Evolutionary conservation across 2,797 vertebrate genomes (phyloP).

Genomic region (Leuciscus waleckii): DNA sequence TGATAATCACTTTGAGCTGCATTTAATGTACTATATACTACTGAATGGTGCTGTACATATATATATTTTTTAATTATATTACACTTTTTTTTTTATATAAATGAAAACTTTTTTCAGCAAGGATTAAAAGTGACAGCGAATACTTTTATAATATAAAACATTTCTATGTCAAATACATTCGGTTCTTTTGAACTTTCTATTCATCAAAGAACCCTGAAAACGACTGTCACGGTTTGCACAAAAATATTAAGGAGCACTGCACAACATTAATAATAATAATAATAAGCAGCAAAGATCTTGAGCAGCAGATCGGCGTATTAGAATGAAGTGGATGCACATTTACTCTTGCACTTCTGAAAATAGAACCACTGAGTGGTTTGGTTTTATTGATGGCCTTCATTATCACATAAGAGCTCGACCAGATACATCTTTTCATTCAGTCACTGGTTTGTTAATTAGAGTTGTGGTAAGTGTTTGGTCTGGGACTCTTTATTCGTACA

Average conservation of each 20-base stretch:
- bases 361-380: slow-evolving; percentile 14
- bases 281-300: not conserved
- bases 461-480: not conserved
- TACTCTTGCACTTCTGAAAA: slow-evolving; percentile 6
- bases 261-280: too few relatives aligned
- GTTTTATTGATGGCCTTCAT: not conserved
- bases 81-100: not conserved
- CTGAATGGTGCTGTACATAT: not conserved
- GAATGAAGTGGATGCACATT: slow-evolving; percentile 18
- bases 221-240: not conserved
- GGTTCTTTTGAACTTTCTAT: not conserved
- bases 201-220: not conserved
- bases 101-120: not conserved
- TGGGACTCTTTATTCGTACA: slow-evolving; percentile 23
- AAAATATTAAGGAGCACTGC: not conserved
- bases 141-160: not conserved
- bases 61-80: not conserved
- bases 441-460: slow-evolving; percentile 30
- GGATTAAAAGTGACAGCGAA: not conserved
- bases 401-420: not conserved
- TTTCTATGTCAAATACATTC: not conserved
- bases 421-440: slow-evolving; percentile 11
- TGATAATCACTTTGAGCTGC: not conserved
- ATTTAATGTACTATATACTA: not conserved
- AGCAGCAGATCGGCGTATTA: not conserved